phyloP scores from a whole-genome alignment of 2,888 invertebrate genomes.

The Athalia circularis region DNA sequence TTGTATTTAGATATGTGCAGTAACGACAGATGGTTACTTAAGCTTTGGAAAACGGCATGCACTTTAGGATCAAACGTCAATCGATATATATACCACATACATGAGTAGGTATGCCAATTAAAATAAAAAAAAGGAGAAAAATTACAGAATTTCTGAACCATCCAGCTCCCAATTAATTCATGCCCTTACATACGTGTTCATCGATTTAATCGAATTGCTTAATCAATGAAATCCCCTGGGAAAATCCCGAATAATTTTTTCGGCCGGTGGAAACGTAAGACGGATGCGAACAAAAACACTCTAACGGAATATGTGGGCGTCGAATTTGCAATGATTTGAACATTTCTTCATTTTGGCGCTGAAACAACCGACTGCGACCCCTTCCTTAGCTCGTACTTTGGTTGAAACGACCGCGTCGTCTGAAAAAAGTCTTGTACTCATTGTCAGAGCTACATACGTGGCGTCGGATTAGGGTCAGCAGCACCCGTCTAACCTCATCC shows the following conservation, averaged over 20 bases:
- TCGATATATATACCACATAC: conserved; percentile 9
- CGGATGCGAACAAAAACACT: not conserved
- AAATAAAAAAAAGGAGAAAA: not conserved
- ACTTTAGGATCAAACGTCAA: conserved; percentile 21
- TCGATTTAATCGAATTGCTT: too few species aligned
- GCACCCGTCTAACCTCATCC: conserved; percentile 41
- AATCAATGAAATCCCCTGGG: too few species aligned
- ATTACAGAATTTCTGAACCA: too few species aligned
- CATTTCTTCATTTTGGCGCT: conserved; percentile 15
- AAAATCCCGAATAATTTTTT: too few species aligned
- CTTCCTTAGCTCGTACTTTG: not conserved
- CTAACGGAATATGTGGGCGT: conserved; percentile 18
- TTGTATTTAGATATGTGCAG: not conserved
- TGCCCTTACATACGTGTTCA: too few species aligned
- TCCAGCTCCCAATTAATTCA: too few species aligned
- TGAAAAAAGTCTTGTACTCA: conserved; percentile 22
- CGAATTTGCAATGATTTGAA: conserved; percentile 32
- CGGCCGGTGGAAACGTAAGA: not conserved
- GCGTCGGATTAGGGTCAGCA: conserved; percentile 42
- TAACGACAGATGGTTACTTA: conserved; percentile 39
- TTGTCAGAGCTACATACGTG: conserved; percentile 5
- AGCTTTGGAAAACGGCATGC: conserved; percentile 30
- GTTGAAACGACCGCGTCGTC: not conserved
- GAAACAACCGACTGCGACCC: not conserved
- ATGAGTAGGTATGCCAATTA: not conserved